phyloP scores from a whole-genome alignment of 2,888 invertebrate genomes.

The Lutraria lutraria region DNA sequence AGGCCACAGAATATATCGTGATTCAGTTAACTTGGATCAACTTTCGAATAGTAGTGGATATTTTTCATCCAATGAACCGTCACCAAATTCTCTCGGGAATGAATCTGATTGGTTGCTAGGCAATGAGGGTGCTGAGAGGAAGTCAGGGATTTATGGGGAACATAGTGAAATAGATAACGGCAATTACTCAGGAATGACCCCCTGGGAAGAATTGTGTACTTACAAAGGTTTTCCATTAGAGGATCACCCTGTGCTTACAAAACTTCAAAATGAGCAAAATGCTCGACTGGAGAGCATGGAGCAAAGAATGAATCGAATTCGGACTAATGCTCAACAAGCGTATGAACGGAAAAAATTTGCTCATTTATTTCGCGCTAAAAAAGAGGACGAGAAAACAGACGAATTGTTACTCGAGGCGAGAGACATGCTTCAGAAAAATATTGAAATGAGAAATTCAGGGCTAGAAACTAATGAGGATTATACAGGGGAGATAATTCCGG shows the following conservation, averaged over 20 bases:
- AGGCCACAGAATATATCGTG: constrained; percentile 68
- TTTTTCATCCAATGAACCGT: constrained; percentile 69
- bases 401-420: constrained; percentile 76
- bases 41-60: constrained; percentile 71
- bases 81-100: constrained; percentile 57
- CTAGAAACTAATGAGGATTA: constrained; percentile 67
- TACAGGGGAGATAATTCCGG: constrained; percentile 83
- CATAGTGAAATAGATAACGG: constrained; percentile 29
- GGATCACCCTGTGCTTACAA: constrained; percentile 80
- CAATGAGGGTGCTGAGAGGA: constrained; percentile 42
- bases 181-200: constrained; percentile 48
- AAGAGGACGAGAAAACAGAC: constrained; percentile 72
- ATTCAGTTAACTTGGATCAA: constrained; percentile 70
- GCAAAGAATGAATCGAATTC: constrained; percentile 77
- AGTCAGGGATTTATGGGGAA: constrained; percentile 35
- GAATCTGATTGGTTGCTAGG: constrained; percentile 52
- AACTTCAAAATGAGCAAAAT: constrained; percentile 83
- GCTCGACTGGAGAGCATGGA: constrained; percentile 81
- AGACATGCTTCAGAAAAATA: constrained; percentile 71
- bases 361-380: constrained; percentile 79
- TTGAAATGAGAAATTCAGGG: constrained; percentile 63
- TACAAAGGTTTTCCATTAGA: constrained; percentile 76
- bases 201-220: constrained; percentile 60
- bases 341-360: constrained; percentile 82
- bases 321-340: constrained; percentile 81